These are phyloP conservation scores for Phlogophora meticulosa DNA, from an alignment of 2,888 invertebrate species.

Conservation along the genomic window DNA sequence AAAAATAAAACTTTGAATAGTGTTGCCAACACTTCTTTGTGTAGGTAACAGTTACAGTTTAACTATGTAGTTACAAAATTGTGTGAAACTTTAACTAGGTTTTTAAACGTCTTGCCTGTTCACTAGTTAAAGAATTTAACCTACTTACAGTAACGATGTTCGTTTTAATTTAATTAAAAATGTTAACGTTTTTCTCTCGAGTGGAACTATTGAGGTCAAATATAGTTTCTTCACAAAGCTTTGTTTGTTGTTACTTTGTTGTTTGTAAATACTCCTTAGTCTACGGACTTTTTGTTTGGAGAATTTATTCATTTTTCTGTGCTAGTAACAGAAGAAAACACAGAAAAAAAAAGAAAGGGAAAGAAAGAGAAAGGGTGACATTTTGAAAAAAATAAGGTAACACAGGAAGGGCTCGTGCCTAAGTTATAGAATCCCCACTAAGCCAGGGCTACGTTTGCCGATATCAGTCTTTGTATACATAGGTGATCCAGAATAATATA, in stretches of 20 bases:
- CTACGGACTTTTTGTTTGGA: conserved; percentile 16
- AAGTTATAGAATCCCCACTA: too few relatives aligned
- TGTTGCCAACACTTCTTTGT: neutral
- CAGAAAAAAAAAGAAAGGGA: too few relatives aligned
- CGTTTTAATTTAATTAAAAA: conserved; percentile 62
- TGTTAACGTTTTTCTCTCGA: conserved; percentile 57
- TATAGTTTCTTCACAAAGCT: conserved; percentile 59
- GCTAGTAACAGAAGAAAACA: conserved; percentile 12
- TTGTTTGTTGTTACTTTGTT: conserved; percentile 51
- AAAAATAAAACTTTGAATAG: too few relatives aligned
- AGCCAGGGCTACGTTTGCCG: too few relatives aligned
- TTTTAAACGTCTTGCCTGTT: conserved; percentile 28
- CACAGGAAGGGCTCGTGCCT: too few relatives aligned
- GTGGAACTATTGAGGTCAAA: conserved; percentile 54
- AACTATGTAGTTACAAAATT: conserved; percentile 15
- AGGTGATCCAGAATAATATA: too few relatives aligned
- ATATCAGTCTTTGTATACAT: too few relatives aligned
- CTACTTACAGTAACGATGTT: conserved; percentile 46
- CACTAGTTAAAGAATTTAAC: conserved; percentile 40
- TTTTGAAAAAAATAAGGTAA: neutral
- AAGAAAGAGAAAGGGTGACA: too few relatives aligned
- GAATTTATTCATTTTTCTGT: conserved; percentile 28
- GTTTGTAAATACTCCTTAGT: conserved; percentile 26
- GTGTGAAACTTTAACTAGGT: conserved; percentile 2
- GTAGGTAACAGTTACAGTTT: neutral